These are phyloP conservation scores for Callionymus lyra DNA, from an alignment of 2,113 vertebrate genomes.

Conservation along the genomic window DNA sequence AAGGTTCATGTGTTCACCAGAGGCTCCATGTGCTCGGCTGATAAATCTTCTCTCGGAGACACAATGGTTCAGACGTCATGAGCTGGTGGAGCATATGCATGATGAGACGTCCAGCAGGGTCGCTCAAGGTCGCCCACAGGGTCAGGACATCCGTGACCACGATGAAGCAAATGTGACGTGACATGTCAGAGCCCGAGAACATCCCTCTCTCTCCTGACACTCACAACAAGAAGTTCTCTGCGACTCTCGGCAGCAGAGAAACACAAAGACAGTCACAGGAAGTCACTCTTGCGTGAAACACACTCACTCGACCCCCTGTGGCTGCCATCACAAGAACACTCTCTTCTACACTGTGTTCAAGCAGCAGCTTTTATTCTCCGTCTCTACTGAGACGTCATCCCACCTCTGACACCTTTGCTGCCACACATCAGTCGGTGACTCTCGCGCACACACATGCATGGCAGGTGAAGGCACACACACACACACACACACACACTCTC, in stretches of 20 bases:
- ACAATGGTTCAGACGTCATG: slow-evolving; percentile 3
- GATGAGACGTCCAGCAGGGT: slow-evolving; percentile 17
- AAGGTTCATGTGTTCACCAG: too few relatives aligned
- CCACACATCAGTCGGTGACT: slow-evolving; percentile 43
- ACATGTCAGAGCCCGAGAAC: slow-evolving; percentile 35
- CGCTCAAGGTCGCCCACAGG: slow-evolving; percentile 30
- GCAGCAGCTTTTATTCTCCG: slow-evolving; percentile 18
- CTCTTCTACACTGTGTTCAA: slow-evolving; percentile 20
- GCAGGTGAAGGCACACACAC: slow-evolving; percentile 37
- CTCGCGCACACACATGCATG: slow-evolving; percentile 25
- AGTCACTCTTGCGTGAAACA: slow-evolving; percentile 17
- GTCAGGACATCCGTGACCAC: slow-evolving; percentile 34
- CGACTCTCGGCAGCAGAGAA: too few relatives aligned
- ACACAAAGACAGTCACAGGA: slow-evolving; percentile 20
- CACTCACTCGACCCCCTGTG: slow-evolving; percentile 8
- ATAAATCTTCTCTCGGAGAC: too few relatives aligned
- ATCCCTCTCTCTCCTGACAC: slow-evolving; percentile 22
- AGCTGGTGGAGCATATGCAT: background rate
- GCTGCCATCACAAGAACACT: slow-evolving; percentile 30
- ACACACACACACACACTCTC: slow-evolving; percentile 19
- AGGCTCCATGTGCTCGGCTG: too few relatives aligned
- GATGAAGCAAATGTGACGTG: slow-evolving; percentile 50
- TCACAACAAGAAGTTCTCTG: too few relatives aligned
- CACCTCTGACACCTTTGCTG: slow-evolving; percentile 33
- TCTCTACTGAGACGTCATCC: slow-evolving; percentile 20